These are phyloP conservation scores for Xenopus borealis DNA, from an alignment of 2,113 vertebrate species.

Conservation along the genomic window DNA sequence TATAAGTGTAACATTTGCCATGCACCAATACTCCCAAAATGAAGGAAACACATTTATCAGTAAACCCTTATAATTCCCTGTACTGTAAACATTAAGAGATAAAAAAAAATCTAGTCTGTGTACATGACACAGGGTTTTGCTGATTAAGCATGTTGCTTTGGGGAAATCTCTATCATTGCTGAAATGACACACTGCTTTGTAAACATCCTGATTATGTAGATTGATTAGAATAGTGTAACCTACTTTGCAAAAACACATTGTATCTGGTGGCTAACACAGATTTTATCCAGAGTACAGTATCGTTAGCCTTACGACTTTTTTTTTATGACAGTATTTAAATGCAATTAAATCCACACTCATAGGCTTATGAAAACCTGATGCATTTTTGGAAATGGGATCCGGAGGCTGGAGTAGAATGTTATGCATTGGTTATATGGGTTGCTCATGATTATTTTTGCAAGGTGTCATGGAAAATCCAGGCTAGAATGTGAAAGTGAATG, in stretches of 20 bases:
- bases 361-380: conserved; percentile 1
- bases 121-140: conserved; percentile 24
- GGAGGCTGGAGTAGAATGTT: neutral
- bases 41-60: too few relatives aligned
- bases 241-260: neutral
- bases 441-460: neutral
- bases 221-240: neutral
- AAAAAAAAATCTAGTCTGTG: neutral
- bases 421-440: neutral
- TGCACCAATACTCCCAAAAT: too few relatives aligned
- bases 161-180: conserved; percentile 1
- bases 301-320: conserved; percentile 1
- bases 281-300: neutral
- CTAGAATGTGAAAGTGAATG: conserved; percentile 27
- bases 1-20: too few relatives aligned
- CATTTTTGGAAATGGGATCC: neutral
- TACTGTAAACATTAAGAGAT: neutral
- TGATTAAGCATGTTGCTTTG: conserved; percentile 26
- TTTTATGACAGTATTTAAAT: neutral
- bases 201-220: neutral
- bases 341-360: conserved; percentile 15
- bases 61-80: too few relatives aligned
- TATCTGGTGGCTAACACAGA: neutral
- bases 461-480: conserved; percentile 19
- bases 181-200: conserved; percentile 4